Conservation (phyloP, 2,797 vertebrate species). For the Hyperoplus immaculatus region DNA sequence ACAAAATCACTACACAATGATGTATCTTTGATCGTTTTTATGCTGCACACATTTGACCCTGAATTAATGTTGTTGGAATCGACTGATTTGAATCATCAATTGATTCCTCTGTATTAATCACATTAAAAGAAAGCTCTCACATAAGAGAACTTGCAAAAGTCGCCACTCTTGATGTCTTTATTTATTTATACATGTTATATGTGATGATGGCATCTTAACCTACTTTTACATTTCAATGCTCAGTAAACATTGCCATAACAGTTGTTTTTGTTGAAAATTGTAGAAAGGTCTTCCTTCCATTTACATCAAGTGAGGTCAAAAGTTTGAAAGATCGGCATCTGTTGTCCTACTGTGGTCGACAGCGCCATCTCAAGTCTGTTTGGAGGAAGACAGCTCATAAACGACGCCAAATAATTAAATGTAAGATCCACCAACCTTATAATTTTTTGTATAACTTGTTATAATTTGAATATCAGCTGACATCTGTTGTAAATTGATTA, state of each 20-base stretch:
- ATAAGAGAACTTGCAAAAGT: background rate
- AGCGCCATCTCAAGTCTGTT: constrained; percentile 36
- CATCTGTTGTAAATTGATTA: background rate
- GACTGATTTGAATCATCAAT: background rate
- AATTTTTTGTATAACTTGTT: background rate
- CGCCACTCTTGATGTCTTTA: background rate
- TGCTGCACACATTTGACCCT: background rate
- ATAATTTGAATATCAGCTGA: background rate
- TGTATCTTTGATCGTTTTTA: background rate
- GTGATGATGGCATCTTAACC: background rate
- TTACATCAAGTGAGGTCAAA: too few relatives aligned
- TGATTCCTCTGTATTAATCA: background rate
- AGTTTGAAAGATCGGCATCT: background rate
- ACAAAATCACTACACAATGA: background rate
- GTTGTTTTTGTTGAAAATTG: background rate
- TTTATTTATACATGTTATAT: background rate
- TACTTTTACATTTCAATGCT: background rate
- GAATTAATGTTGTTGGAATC: background rate
- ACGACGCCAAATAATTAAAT: background rate
- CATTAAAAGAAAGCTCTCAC: background rate
- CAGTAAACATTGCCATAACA: background rate
- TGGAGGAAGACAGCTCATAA: background rate
- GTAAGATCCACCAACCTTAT: background rate
- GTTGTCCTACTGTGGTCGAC: background rate
- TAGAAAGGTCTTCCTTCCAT: background rate